phyloP scores from a whole-genome alignment of 2,797 vertebrate genomes.

The Coreius guichenoti region DNA sequence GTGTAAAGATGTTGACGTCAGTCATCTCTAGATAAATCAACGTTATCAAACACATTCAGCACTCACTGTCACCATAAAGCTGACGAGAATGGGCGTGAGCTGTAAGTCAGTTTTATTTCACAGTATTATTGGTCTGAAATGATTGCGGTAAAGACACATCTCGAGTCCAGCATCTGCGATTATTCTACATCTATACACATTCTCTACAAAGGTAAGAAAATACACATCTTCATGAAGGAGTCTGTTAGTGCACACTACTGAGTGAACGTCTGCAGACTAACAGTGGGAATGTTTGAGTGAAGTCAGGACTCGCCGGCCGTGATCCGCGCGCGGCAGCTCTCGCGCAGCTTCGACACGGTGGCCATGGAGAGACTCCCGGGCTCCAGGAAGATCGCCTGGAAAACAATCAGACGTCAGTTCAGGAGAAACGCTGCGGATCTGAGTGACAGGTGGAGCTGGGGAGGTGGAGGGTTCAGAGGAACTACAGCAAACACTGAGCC shows the following conservation, averaged over 20 bases:
- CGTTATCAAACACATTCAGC: too few species aligned
- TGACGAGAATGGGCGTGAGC: too few species aligned
- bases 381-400: conserved; percentile 88
- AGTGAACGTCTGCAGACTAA: conserved; percentile 3
- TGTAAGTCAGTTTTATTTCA: conserved; percentile 10
- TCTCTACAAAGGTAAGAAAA: conserved; percentile 38
- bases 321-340: conserved; percentile 77
- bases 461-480: too few species aligned
- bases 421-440: background rate
- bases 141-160: background rate
- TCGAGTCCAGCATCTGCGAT: background rate
- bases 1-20: too few species aligned
- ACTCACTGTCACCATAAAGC: too few species aligned
- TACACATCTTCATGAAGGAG: background rate
- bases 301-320: conserved; percentile 72
- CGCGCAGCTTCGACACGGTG: conserved; percentile 84
- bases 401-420: background rate
- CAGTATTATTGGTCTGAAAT: conserved; percentile 27
- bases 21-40: too few species aligned
- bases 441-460: too few species aligned
- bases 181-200: background rate
- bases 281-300: conserved; percentile 68
- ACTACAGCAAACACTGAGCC: too few species aligned
- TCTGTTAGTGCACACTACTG: conserved; percentile 4
- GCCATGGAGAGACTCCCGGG: conserved; percentile 87